A percentile compares a stretch with the other conserved stretches of the same genome.
phyloP scores from a whole-genome alignment of 2,888 invertebrate species.

The Lithophane ornitopus region DNA sequence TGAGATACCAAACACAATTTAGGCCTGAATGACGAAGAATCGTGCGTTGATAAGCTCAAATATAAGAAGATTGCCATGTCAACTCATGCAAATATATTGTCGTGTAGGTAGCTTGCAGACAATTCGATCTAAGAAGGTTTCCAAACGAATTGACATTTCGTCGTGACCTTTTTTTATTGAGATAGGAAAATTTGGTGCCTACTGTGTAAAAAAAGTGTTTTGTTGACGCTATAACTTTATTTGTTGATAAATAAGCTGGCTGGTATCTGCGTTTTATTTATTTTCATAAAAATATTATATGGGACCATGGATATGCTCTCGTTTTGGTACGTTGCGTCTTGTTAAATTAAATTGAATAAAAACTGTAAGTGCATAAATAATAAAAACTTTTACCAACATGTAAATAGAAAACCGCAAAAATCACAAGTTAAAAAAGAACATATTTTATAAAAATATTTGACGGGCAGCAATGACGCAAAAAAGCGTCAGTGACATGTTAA shows the following conservation, averaged over 20 bases:
- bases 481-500: conserved; percentile 17
- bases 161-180: conserved; percentile 81
- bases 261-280: conserved; percentile 35
- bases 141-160: conserved; percentile 77
- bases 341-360: conserved; percentile 20
- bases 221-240: conserved; percentile 66
- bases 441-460: conserved; percentile 24
- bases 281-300: conserved; percentile 41
- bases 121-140: conserved; percentile 80
- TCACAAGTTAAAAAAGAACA: neutral
- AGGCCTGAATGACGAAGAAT: conserved; percentile 76
- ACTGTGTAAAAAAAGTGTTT: conserved; percentile 66
- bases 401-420: neutral
- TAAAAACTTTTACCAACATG: neutral
- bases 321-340: neutral
- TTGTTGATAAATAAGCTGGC: conserved; percentile 53
- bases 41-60: conserved; percentile 80
- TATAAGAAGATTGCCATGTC: conserved; percentile 78
- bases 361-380: conserved; percentile 1
- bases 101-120: conserved; percentile 69
- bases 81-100: conserved; percentile 78
- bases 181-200: conserved; percentile 73
- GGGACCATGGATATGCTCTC: neutral
- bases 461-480: neutral
- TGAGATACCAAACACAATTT: conserved; percentile 76